phyloP scores from a whole-genome alignment of 1,140 invertebrate genomes.

The Drosophila nasuta region DNA sequence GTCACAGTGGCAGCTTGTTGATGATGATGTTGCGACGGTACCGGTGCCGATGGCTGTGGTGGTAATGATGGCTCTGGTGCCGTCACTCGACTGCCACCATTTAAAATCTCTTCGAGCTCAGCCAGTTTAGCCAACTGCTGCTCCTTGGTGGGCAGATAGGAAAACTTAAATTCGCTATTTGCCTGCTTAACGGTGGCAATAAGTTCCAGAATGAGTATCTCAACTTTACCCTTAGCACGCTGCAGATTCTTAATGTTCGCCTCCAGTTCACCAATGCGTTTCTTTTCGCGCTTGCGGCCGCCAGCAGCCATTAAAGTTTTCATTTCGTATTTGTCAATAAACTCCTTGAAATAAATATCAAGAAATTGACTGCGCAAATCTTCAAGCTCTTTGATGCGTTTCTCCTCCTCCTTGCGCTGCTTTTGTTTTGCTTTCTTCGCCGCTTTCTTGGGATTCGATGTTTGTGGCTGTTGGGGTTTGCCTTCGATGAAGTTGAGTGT shows the following conservation, averaged over 20 bases:
- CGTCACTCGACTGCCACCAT: constrained; percentile 16
- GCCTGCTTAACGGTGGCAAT: constrained; percentile 81
- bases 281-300: constrained; percentile 80
- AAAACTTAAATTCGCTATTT: constrained; percentile 80
- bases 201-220: constrained; percentile 76
- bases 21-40: neutral
- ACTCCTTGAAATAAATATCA: constrained; percentile 84
- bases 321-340: constrained; percentile 78
- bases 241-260: constrained; percentile 81
- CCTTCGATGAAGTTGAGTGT: constrained; percentile 82
- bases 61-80: neutral
- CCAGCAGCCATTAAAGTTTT: constrained; percentile 68
- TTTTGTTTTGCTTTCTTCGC: constrained; percentile 84
- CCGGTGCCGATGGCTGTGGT: neutral
- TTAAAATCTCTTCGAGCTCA: constrained; percentile 64
- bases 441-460: constrained; percentile 78
- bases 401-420: constrained; percentile 81
- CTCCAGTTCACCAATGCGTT: constrained; percentile 81
- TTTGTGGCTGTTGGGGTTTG: constrained; percentile 74
- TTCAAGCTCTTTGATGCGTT: constrained; percentile 78
- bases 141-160: constrained; percentile 83
- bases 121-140: constrained; percentile 77
- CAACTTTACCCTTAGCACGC: constrained; percentile 79
- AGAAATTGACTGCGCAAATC: constrained; percentile 79
- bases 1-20: constrained; percentile 12